Conservation (phyloP, 2,888 invertebrate species). For the Dichetophora obliterata region DNA sequence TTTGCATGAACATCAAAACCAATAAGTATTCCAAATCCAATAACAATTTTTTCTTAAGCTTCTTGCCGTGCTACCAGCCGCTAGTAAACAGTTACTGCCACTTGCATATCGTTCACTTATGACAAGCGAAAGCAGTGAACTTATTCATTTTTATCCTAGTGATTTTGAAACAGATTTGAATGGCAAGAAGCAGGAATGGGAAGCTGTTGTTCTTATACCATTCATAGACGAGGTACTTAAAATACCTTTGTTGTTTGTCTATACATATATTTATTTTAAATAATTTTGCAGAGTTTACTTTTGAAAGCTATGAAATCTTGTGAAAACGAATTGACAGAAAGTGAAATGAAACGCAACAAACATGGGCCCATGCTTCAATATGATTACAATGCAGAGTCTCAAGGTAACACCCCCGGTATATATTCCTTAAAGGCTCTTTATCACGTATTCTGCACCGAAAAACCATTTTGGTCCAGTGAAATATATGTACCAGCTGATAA, state of each 20-base stretch:
- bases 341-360: conserved; percentile 81
- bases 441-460: conserved; percentile 60
- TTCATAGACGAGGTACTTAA: conserved; percentile 85
- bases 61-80: conserved; percentile 87
- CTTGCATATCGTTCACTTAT: conserved; percentile 83
- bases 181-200: conserved; percentile 97
- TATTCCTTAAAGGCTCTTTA: conserved; percentile 75
- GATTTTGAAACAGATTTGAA: conserved; percentile 95
- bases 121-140: conserved; percentile 79
- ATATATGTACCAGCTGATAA: conserved; percentile 50
- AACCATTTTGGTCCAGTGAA: conserved; percentile 57
- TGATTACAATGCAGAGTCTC: conserved; percentile 74
- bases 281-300: conserved; percentile 73
- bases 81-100: conserved; percentile 85
- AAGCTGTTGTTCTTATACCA: conserved; percentile 92
- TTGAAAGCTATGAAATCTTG: conserved; percentile 82
- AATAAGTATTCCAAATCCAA: neutral
- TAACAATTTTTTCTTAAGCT: conserved; percentile 71
- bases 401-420: conserved; percentile 72
- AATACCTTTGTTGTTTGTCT: neutral
- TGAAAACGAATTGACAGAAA: conserved; percentile 75
- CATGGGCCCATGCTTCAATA: conserved; percentile 92
- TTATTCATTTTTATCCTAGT: conserved; percentile 91
- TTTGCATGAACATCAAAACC: neutral
- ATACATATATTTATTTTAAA: conserved; percentile 1